phyloP scores from a whole-genome alignment of 2,888 invertebrate genomes.

The Polyommatus icarus region DNA sequence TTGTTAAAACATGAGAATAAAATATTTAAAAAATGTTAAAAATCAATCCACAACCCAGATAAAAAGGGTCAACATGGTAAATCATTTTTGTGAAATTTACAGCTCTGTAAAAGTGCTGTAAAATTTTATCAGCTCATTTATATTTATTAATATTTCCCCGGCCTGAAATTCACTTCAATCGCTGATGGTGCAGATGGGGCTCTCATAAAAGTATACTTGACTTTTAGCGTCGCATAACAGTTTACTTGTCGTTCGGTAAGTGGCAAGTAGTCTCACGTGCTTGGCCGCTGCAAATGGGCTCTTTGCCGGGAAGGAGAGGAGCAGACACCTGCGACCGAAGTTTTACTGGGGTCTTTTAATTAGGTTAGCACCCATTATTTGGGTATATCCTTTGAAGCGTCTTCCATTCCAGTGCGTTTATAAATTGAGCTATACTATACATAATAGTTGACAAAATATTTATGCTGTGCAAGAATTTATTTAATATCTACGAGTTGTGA shows the following conservation, averaged over 20 bases:
- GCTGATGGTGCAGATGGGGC: constrained; percentile 57
- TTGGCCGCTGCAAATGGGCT: constrained; percentile 57
- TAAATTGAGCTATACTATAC: not conserved
- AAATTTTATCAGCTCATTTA: constrained; percentile 10
- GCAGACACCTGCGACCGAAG: constrained; percentile 63
- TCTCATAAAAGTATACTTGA: constrained; percentile 66
- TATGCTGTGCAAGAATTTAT: no score
- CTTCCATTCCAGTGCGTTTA: not conserved
- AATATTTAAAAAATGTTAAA: not conserved
- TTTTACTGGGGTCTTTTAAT: constrained; percentile 54
- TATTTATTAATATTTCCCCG: constrained; percentile 11
- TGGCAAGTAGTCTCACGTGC: constrained; percentile 71
- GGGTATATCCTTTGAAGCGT: constrained; percentile 26
- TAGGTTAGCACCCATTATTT: constrained; percentile 45
- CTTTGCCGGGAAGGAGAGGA: constrained; percentile 60
- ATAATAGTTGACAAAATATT: not conserved
- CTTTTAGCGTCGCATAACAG: constrained; percentile 57
- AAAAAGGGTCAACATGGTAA: not conserved
- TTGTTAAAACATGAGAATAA: no score
- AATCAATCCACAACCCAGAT: not conserved
- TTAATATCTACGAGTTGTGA: no score
- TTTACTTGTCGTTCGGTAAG: constrained; percentile 66
- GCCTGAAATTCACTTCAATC: constrained; percentile 48
- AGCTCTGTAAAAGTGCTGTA: not conserved
- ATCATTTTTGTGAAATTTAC: not conserved